phyloP scores from a whole-genome alignment of 1,140 invertebrate species.

The Lethrus apterus region DNA sequence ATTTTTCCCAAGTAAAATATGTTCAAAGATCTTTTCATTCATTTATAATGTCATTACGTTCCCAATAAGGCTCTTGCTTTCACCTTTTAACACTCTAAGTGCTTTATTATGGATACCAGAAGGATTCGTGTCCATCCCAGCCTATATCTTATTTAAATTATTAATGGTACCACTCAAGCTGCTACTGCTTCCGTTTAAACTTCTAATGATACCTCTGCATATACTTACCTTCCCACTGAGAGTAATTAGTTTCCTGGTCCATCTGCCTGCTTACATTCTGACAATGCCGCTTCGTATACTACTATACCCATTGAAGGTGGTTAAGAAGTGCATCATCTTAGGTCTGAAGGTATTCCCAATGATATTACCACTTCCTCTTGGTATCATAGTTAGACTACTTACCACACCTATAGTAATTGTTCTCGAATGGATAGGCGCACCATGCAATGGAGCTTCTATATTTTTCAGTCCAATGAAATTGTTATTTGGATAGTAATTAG shows the following conservation, averaged over 20 bases:
- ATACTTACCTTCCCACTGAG: background rate
- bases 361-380: background rate
- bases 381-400: background rate
- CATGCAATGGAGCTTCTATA: no score
- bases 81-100: background rate
- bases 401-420: no score
- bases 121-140: background rate
- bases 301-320: background rate
- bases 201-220: background rate
- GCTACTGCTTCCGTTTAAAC: background rate
- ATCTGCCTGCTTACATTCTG: background rate
- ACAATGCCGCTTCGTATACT: background rate
- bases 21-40: background rate
- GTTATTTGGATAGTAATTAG: no score
- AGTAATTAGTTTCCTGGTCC: background rate
- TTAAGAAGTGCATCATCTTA: no score
- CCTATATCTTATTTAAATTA: background rate
- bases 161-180: background rate
- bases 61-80: background rate
- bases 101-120: background rate
- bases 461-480: background rate
- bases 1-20: background rate
- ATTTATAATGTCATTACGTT: background rate
- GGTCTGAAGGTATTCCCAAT: no score
- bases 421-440: no score